A percentile compares a stretch with the other conserved stretches of the same genome.
These are phyloP conservation scores for Siniperca chuatsi DNA, from an alignment of 2,113 vertebrate species.

Conservation along the genomic window DNA sequence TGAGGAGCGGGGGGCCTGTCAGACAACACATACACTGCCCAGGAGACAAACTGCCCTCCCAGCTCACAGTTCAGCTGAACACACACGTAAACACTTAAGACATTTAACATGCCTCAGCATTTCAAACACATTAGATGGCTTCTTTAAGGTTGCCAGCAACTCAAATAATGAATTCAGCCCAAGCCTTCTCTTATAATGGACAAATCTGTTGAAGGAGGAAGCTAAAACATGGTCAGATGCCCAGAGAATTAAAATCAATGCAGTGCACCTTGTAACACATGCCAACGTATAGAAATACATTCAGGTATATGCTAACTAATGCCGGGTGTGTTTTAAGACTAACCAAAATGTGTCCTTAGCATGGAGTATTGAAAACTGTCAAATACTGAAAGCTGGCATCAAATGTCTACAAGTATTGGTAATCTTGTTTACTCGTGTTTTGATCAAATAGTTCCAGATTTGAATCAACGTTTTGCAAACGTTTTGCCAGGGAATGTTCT, in stretches of 20 bases:
- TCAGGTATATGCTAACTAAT: background rate
- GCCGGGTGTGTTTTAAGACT: background rate
- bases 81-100: slow-evolving; percentile 39
- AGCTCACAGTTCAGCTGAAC: slow-evolving; percentile 53
- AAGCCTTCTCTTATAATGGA: slow-evolving; percentile 4
- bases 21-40: slow-evolving; percentile 43
- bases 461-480: background rate
- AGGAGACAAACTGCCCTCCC: slow-evolving; percentile 62
- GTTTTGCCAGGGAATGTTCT: background rate
- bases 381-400: background rate
- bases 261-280: background rate
- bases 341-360: background rate
- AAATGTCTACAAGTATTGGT: background rate
- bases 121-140: slow-evolving; percentile 38
- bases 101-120: slow-evolving; percentile 53
- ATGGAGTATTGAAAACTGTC: background rate
- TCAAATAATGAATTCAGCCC: slow-evolving; percentile 27
- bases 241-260: slow-evolving; percentile 20
- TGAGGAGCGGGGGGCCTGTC: slow-evolving; percentile 47
- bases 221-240: slow-evolving; percentile 6
- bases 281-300: background rate
- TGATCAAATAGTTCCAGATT: background rate
- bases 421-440: background rate
- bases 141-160: slow-evolving; percentile 17
- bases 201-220: slow-evolving; percentile 12